Conservation (phyloP, 2,888 invertebrate genomes). For the Cenopis cana region DNA sequence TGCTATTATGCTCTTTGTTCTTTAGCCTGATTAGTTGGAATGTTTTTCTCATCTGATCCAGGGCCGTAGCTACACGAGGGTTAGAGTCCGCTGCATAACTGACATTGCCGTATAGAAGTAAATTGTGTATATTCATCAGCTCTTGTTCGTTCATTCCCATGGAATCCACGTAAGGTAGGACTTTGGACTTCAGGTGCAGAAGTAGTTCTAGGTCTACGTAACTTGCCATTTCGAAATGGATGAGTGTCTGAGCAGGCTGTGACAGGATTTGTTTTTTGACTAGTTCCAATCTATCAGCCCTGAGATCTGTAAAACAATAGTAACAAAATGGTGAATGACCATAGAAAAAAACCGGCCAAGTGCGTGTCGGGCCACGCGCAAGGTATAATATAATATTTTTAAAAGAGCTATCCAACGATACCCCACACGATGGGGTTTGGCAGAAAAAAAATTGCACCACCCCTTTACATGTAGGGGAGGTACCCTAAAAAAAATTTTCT, state of each 20-base stretch:
- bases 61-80: conserved; percentile 91
- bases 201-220: conserved; percentile 90
- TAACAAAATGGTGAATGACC: not conserved
- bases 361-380: too few species aligned
- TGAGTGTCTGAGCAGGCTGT: conserved; percentile 85
- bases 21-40: conserved; percentile 82
- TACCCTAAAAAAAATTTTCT: too few species aligned
- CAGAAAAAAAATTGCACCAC: too few species aligned
- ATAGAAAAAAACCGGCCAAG: too few species aligned
- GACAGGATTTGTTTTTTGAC: conserved; percentile 88
- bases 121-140: conserved; percentile 89
- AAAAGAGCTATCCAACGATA: too few species aligned
- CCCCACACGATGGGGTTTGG: too few species aligned
- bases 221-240: conserved; percentile 95
- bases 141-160: conserved; percentile 96
- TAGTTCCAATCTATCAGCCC: conserved; percentile 86
- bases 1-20: conserved; percentile 70
- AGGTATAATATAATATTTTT: too few species aligned
- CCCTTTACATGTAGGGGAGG: too few species aligned
- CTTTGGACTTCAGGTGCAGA: conserved; percentile 86
- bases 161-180: conserved; percentile 91
- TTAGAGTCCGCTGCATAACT: conserved; percentile 91
- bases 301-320: conserved; percentile 81
- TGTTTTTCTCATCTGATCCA: conserved; percentile 92
- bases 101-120: conserved; percentile 88